Evolutionary conservation across 2,113 vertebrate species (phyloP).

Genomic region (Lathamus discolor): DNA sequence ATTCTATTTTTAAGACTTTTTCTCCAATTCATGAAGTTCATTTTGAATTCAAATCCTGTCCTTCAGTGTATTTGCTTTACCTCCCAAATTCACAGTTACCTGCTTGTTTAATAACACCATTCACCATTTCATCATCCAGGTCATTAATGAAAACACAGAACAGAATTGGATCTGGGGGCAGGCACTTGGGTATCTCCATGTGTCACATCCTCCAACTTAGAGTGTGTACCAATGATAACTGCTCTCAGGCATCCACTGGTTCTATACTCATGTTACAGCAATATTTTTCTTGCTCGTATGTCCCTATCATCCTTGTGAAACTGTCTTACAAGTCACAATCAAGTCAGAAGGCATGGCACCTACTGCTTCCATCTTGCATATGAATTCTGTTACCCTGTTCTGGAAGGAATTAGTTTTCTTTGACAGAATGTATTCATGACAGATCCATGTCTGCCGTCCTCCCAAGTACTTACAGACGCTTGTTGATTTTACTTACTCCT

Average conservation of each 20-base stretch:
- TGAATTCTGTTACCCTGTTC: background rate
- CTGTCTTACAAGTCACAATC: background rate
- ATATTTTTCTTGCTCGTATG: accelerated
- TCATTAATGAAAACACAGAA: background rate
- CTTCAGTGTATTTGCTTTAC: background rate
- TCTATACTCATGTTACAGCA: accelerated
- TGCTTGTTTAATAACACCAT: background rate
- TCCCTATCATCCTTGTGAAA: background rate
- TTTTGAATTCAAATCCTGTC: background rate
- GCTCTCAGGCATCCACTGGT: background rate
- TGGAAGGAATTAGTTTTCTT: background rate
- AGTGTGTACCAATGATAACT: background rate
- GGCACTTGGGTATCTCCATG: background rate
- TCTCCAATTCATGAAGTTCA: background rate
- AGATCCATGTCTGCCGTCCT: background rate
- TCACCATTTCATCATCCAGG: background rate
- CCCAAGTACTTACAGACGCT: background rate
- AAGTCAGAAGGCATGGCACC: background rate
- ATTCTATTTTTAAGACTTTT: background rate
- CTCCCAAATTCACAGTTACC: background rate
- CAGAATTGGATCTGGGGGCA: background rate
- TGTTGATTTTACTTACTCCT: background rate
- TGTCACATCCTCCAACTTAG: background rate
- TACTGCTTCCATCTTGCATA: background rate
- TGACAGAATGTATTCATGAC: background rate